Conservation (phyloP, 1,140 invertebrate species). For the Melipona quadrifasciata region DNA sequence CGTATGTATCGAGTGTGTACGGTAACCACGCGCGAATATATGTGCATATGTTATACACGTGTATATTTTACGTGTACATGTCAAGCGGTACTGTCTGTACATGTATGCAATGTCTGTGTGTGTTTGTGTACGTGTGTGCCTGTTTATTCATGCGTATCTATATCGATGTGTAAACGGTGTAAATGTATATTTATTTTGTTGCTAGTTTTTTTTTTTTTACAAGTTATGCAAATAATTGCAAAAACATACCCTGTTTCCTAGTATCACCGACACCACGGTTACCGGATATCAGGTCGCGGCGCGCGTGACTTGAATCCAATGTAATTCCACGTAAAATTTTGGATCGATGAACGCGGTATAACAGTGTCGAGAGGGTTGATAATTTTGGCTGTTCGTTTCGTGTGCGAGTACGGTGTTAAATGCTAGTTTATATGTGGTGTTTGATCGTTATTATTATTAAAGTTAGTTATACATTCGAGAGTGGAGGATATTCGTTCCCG, state of each 20-base stretch:
- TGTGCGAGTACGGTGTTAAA: constrained; percentile 57
- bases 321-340: constrained; percentile 66
- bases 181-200: constrained; percentile 58
- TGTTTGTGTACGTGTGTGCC: neutral
- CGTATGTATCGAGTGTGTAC: constrained; percentile 14
- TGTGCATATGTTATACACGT: neutral
- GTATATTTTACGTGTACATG: neutral
- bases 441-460: constrained; percentile 42
- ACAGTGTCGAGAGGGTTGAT: constrained; percentile 65
- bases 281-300: constrained; percentile 63
- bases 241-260: constrained; percentile 82
- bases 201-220: constrained; percentile 74
- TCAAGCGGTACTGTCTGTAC: neutral
- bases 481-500: constrained; percentile 49
- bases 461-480: constrained; percentile 26
- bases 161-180: constrained; percentile 17
- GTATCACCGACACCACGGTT: constrained; percentile 75
- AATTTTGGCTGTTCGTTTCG: constrained; percentile 52
- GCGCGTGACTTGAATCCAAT: constrained; percentile 72
- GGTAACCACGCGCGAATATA: neutral
- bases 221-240: constrained; percentile 80
- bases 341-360: constrained; percentile 65
- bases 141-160: neutral
- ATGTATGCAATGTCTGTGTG: neutral
- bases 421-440: constrained; percentile 51